Base-by-base conservation (phyloP, 2,113 vertebrate species). In the Penelope pileata region DNA sequence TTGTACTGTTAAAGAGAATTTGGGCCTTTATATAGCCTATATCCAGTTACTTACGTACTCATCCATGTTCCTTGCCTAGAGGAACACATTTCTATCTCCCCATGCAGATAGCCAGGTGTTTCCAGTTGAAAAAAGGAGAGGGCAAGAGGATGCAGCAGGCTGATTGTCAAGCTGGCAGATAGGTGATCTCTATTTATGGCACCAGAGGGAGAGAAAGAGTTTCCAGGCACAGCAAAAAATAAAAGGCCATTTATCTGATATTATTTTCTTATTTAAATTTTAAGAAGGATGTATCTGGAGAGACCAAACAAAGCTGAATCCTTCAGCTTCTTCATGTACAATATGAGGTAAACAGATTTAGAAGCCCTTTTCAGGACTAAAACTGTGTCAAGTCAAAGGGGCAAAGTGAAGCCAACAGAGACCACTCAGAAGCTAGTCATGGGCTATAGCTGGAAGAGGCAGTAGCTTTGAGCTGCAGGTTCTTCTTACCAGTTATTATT, bases 351-450 rank as follows among this genome's bases (percentile, higher is more conserved):
- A 45, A 16, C 9, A 32, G n/a, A 38, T 10, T 18, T 6, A 5
- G 23, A 17, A 91, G 34, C 7, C 27, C 5, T 54, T 78, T 32
- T 43, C 18, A 72, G 36, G 17, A 10, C 15, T 54, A 26, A 82
- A 18, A 36, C 14, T 17, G 4, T 58, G 5, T 66, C 11, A 14
- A 12, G 62, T 8, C n/a, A 48, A 56, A 56, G 6, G 4, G 18
- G 1, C 13, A 27, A 40, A 45, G 6, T 9, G 19, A 83, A 27
- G 17, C 16, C 48, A 58, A 8, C 24, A 62, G 16, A 43, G 12
- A 40, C 9, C 6, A 69, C 8, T 24, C 10, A 78, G 38, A 79
- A 50, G 18, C 0, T 6, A 45, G 26, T 0, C 1, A 7, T 6
- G 4, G 16, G 26, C 5, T n/a, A 22, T 7, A 43, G 32, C 16